Evolutionary conservation across 2,797 vertebrate genomes (phyloP), one percentile per base, ranked within the genome.

Genomic region (Oreortyx pictus): DNA sequence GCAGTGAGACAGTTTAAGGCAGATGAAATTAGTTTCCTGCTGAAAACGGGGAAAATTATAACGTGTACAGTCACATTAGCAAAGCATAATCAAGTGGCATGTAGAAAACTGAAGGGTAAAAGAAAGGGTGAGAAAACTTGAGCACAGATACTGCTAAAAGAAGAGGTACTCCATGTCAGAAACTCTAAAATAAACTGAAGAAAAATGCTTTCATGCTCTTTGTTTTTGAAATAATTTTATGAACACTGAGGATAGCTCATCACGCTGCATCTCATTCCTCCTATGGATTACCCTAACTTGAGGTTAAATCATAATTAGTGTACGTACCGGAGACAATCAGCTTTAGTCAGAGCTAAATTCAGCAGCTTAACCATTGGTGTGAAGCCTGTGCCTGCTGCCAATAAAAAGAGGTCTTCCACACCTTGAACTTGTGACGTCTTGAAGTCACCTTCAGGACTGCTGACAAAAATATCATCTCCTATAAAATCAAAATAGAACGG

Each of bases 381-480:
- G 96, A 99, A 98, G 75, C 99, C 99, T 31, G 99, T 99, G 73
- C 99, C 99, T 44, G 98, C 99, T 82, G 99, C 99, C 93, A 99
- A 75, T 57, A 99, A 96, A 98, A 98, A 98, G 50, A 99, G 97
- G 89, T 99, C 97, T 95, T 99, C 98, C 96, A 98, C 95, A 86
- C 97, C 97, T 82, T 98, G 97, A 70, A 98, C 95, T 68, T 97
- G 97, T 1, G 97, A 97, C 75, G 97, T 96, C 93, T 97, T 98
- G 95, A 99, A 99, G 89, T 92, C 95, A 35, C 99, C 99, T 85
- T 98, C 98, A 37, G 99, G 98, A 97, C 94, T 97, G 84, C 99
- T 99, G 43, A 99, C 52, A 8, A 95, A 98, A 96, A 99, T 61
- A 86, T 39, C 96, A 71, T 98, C 98, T 93, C 99, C 99, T 99